Evolutionary conservation across 2,113 vertebrate genomes (phyloP).

Genomic region (Tiliqua scincoides): DNA sequence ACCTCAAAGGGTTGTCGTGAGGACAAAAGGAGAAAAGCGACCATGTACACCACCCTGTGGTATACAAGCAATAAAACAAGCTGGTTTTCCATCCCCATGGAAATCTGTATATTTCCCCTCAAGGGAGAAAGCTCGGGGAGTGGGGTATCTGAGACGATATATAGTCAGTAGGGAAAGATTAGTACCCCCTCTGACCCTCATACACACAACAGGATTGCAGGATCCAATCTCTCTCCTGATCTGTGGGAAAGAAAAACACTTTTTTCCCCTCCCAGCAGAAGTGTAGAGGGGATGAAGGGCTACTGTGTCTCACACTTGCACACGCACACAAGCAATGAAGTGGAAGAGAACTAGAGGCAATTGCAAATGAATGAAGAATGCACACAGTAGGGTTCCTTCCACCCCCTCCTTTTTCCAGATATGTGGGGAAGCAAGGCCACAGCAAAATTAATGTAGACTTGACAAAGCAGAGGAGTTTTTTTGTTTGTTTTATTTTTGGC

Average conservation of each 20-base stretch:
- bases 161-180: too few species aligned
- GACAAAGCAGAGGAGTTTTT: conserved; percentile 41
- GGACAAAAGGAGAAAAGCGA: too few species aligned
- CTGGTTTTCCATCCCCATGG: background rate
- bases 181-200: too few species aligned
- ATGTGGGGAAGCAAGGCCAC: conserved; percentile 40
- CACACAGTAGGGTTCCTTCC: background rate
- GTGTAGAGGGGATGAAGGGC: background rate
- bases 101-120: background rate
- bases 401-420: conserved; percentile 2
- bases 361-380: conserved; percentile 36
- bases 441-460: conserved; percentile 41
- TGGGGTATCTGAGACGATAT: too few species aligned
- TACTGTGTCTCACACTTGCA: background rate
- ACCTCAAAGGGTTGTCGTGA: too few species aligned
- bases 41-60: too few species aligned
- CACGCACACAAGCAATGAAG: conserved; percentile 22
- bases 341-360: conserved; percentile 50
- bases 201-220: too few species aligned
- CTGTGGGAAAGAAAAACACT: background rate
- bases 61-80: too few species aligned
- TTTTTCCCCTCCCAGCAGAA: background rate
- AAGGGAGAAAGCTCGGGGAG: too few species aligned
- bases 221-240: background rate
- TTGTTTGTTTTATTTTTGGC: background rate